phyloP scores from a whole-genome alignment of 2,888 invertebrate genomes.

The Nemotelus pantherinus region DNA sequence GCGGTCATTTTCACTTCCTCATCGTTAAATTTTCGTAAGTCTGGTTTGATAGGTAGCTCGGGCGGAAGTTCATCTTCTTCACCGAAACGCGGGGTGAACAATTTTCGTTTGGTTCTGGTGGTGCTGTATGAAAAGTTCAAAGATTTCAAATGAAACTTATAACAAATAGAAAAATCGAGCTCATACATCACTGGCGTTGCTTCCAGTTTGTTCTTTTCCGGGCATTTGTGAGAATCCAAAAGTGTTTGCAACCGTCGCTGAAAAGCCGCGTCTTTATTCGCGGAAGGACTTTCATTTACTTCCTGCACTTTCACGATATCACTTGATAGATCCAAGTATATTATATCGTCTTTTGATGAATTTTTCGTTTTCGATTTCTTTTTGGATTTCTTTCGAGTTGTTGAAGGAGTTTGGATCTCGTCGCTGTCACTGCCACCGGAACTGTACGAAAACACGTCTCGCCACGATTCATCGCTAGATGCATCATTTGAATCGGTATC shows the following conservation, averaged over 20 bases:
- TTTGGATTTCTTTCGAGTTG: background rate
- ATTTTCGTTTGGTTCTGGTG: slow-evolving; percentile 56
- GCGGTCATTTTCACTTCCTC: slow-evolving; percentile 47
- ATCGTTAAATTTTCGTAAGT: slow-evolving; percentile 44
- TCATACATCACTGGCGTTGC: slow-evolving; percentile 53
- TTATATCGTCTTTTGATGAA: slow-evolving; percentile 52
- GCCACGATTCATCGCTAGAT: slow-evolving; percentile 34
- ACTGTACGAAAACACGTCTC: slow-evolving; percentile 16
- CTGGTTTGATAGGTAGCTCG: slow-evolving; percentile 37
- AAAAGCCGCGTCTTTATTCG: slow-evolving; percentile 56
- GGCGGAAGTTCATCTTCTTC: slow-evolving; percentile 55
- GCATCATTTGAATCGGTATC: slow-evolving; percentile 20
- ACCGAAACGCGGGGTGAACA: slow-evolving; percentile 60
- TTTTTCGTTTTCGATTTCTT: slow-evolving; percentile 39
- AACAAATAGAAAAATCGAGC: background rate
- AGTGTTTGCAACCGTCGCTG: slow-evolving; percentile 57
- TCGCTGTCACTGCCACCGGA: background rate
- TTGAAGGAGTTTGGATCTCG: slow-evolving; percentile 6
- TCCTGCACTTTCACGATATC: slow-evolving; percentile 57
- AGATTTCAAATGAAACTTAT: background rate
- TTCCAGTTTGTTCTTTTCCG: slow-evolving; percentile 56
- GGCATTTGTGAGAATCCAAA: slow-evolving; percentile 55
- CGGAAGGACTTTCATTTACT: slow-evolving; percentile 53
- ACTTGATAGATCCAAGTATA: slow-evolving; percentile 61
- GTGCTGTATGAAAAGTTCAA: slow-evolving; percentile 12